phyloP scores from a whole-genome alignment of 2,797 vertebrate species.

The Catharus ustulatus region DNA sequence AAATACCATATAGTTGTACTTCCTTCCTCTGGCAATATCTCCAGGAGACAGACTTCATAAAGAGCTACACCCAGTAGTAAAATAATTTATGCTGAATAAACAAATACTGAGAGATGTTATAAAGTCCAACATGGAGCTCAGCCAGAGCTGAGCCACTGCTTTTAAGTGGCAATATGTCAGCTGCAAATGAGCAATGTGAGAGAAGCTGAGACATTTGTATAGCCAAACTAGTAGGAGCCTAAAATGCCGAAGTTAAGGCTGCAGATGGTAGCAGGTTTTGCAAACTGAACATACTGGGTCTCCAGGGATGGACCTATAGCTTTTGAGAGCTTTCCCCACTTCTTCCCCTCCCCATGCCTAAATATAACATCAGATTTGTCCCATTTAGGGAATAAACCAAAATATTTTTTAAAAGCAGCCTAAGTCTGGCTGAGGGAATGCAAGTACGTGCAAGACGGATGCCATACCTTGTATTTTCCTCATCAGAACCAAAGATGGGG shows the following conservation, averaged over 20 bases:
- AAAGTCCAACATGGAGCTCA: constrained; percentile 4
- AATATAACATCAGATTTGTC: background rate
- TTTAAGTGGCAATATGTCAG: constrained; percentile 4
- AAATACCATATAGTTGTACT: constrained; percentile 35
- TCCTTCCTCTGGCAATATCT: constrained; percentile 1
- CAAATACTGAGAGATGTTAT: constrained; percentile 23
- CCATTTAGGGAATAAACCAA: background rate
- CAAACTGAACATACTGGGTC: background rate
- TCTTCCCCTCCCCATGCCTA: background rate
- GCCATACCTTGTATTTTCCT: background rate
- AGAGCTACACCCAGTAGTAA: constrained; percentile 53
- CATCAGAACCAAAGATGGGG: background rate
- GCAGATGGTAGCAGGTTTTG: background rate
- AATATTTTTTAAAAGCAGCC: background rate
- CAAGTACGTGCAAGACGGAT: background rate
- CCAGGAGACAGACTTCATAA: constrained; percentile 31
- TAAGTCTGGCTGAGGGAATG: background rate
- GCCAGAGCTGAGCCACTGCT: background rate
- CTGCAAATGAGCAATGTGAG: background rate
- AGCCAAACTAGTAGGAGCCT: background rate
- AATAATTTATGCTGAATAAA: constrained; percentile 42
- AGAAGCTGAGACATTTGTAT: background rate
- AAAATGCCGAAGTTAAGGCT: background rate
- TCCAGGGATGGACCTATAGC: background rate
- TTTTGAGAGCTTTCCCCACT: background rate